Evolutionary conservation across 2,113 vertebrate species (phyloP).

Genomic region (Sapayoa aenigma): DNA sequence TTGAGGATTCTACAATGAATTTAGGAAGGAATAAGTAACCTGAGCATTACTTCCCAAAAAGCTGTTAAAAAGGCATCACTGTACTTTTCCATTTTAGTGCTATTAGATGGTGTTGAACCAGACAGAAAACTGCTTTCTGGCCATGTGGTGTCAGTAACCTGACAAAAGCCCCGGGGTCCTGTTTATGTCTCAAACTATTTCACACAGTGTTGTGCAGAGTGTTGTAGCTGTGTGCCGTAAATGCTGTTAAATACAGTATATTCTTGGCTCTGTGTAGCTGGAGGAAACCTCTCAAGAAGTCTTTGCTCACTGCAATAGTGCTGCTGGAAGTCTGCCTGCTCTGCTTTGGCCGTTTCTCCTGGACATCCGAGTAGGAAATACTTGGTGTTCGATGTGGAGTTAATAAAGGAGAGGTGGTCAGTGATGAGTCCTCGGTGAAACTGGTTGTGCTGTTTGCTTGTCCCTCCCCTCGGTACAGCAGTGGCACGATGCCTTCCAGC

Average conservation of each 20-base stretch:
- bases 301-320: not conserved
- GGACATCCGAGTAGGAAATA: not conserved
- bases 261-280: not conserved
- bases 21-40: not conserved
- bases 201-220: fast-evolving
- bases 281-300: not conserved
- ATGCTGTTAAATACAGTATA: fast-evolving
- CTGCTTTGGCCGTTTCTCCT: not conserved
- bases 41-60: not conserved
- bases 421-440: not conserved
- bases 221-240: not conserved
- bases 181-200: not conserved
- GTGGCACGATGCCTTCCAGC: not conserved
- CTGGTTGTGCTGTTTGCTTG: not conserved
- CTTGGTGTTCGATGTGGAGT: not conserved
- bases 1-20: not conserved
- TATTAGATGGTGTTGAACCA: not conserved
- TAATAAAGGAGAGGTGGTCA: not conserved
- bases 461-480: fast-evolving
- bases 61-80: not conserved
- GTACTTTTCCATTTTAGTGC: not conserved
- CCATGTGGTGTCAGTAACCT: not conserved
- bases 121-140: not conserved
- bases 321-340: not conserved
- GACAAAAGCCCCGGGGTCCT: fast-evolving